Evolutionary conservation across 2,888 invertebrate species (phyloP).

Genomic region (Pimpla rufipes): DNA sequence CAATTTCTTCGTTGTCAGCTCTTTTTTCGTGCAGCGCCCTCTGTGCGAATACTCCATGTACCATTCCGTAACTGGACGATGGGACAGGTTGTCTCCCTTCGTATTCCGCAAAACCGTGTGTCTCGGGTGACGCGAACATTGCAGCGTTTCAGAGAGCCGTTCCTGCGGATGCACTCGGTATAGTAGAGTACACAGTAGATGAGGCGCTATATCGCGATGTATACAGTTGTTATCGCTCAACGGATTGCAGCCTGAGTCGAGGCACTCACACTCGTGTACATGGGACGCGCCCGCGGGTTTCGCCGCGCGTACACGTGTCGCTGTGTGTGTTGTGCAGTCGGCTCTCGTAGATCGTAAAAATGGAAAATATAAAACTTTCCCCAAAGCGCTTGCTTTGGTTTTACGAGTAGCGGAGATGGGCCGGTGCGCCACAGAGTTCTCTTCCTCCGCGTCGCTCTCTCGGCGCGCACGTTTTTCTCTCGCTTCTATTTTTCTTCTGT

Average conservation of each 20-base stretch:
- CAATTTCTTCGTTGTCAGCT: too few relatives aligned
- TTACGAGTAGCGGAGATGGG: conserved; percentile 76
- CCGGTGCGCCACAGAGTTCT: conserved; percentile 61
- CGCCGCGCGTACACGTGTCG: background rate
- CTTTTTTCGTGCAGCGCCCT: background rate
- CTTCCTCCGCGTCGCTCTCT: conserved; percentile 56
- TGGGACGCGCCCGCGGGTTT: background rate
- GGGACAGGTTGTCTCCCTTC: conserved; percentile 37
- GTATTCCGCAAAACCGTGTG: conserved; percentile 40
- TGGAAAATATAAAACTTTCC: conserved; percentile 81
- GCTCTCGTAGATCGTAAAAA: conserved; percentile 77
- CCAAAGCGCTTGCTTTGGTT: conserved; percentile 79
- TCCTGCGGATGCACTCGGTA: conserved; percentile 59
- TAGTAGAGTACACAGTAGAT: conserved; percentile 53
- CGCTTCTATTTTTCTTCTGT: conserved; percentile 55
- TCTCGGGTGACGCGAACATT: conserved; percentile 31
- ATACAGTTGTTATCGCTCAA: conserved; percentile 28
- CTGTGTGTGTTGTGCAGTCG: conserved; percentile 24
- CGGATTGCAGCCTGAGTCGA: conserved; percentile 52
- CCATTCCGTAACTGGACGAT: conserved; percentile 6
- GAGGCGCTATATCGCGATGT: conserved; percentile 43
- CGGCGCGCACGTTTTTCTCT: conserved; percentile 42
- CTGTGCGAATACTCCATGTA: background rate
- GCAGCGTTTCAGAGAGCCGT: conserved; percentile 49
- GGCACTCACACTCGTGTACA: conserved; percentile 20